A percentile compares a stretch with the other conserved stretches of the same genome.
These are phyloP conservation scores for Hypercompe scribonia DNA, from an alignment of 2,888 invertebrate species.

Conservation along the genomic window DNA sequence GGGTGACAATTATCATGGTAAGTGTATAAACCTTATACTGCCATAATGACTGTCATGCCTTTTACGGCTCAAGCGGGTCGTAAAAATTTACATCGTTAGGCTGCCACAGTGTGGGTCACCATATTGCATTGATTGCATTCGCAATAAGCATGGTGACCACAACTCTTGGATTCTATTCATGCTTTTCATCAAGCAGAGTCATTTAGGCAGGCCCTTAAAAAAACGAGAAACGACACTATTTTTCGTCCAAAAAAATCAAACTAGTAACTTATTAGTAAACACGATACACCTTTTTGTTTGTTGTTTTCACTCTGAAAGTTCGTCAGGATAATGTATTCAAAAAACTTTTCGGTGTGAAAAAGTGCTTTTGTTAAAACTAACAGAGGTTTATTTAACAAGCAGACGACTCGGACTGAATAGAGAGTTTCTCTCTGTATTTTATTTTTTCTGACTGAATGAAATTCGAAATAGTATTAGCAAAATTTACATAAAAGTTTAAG, in stretches of 20 bases:
- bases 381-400: constrained; percentile 13
- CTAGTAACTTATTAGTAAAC: not conserved
- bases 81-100: too few relatives aligned
- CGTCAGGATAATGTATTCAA: constrained; percentile 12
- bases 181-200: too few relatives aligned
- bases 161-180: too few relatives aligned
- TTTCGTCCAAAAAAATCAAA: not conserved
- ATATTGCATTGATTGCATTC: too few relatives aligned
- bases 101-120: too few relatives aligned
- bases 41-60: too few relatives aligned
- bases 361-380: constrained; percentile 16
- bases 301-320: constrained; percentile 4
- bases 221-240: too few relatives aligned
- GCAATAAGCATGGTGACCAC: too few relatives aligned
- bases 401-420: not conserved
- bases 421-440: constrained; percentile 14
- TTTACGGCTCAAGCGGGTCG: too few relatives aligned
- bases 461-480: constrained; percentile 11
- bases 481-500: constrained; percentile 15
- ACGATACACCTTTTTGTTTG: constrained; percentile 5
- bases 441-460: constrained; percentile 2
- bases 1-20: too few relatives aligned
- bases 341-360: constrained; percentile 18
- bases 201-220: too few relatives aligned
- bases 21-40: too few relatives aligned